A percentile compares a stretch with the other conserved stretches of the same genome.
Evolutionary conservation across 2,113 vertebrate species (phyloP).

Genomic region (Psilopsiagon aymara): DNA sequence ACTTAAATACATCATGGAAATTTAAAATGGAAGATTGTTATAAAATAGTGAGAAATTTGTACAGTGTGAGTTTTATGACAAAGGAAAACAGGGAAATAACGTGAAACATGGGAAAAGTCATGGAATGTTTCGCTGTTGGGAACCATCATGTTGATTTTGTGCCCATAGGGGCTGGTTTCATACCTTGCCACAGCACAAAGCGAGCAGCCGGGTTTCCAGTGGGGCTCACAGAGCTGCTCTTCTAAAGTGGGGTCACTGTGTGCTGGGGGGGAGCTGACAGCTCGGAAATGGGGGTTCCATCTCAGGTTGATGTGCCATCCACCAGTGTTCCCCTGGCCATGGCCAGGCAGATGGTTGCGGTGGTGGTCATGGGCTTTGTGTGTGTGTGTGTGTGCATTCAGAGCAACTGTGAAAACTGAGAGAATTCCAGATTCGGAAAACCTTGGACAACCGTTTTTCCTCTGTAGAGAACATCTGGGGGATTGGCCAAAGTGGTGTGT

Average conservation of each 20-base stretch:
- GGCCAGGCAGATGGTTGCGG: neutral
- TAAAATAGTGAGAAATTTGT: neutral
- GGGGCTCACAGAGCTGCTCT: neutral
- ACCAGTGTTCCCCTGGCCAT: neutral
- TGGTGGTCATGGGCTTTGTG: neutral
- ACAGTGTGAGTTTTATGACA: neutral
- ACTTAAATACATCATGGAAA: neutral
- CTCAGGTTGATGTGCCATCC: neutral
- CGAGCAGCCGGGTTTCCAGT: neutral
- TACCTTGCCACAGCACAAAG: neutral
- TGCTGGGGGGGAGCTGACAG: neutral
- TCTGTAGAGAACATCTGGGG: neutral
- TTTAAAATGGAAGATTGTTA: neutral
- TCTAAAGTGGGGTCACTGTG: fast-evolving
- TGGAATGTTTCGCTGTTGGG: neutral
- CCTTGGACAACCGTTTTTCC: neutral
- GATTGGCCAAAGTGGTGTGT: neutral
- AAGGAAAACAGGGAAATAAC: neutral
- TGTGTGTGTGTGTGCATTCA: fast-evolving
- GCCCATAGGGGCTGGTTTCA: conserved; percentile 7
- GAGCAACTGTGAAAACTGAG: neutral
- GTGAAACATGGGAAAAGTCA: neutral
- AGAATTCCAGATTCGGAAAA: neutral
- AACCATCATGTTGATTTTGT: conserved; percentile 19
- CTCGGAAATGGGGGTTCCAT: neutral